Evolutionary conservation across 2,113 vertebrate species (phyloP), one percentile per base, ranked within the genome.

Genomic region (Athene noctua): DNA sequence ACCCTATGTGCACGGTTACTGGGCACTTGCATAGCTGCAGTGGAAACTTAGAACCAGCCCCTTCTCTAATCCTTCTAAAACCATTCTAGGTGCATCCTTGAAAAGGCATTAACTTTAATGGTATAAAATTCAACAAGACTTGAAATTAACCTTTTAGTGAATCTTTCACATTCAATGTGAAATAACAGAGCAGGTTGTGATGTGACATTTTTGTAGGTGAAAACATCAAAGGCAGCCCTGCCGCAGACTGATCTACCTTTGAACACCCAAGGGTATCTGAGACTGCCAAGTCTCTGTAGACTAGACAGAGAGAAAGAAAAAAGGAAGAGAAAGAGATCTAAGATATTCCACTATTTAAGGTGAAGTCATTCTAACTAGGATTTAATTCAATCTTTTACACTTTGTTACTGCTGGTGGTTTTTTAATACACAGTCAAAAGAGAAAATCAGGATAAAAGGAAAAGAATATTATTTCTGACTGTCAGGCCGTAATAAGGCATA

Each of bases 191-290:
- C 96, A 73, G 84, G 98, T 96, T 98, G 98, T 94, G 98, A 98
- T 97, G 97, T 97, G 98, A 98, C 98, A 98, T 97, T 98, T 98
- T 98, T 98, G 98, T 97, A 98, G 98, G 98, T 97, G 97, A 98
- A 97, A 97, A 98, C 98, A 98, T 99, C 98, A 99, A 99, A 99
- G 98, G 73, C 65, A 75, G 96, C 97, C 96, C 98, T 97, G 95
- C 95, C 96, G 97, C 98, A 98, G 97, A 97, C 98, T 72, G 87
- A 97, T 98, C 97, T 99, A 98, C 98, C 98, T 99, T 98, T 98
- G 98, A 99, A 99, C 98, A 98, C 97, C 98, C 98, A 97, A 98
- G 98, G 98, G 98, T 98, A 98, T 97, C 98, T 92, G 96, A 93
- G 97, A 98, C 98, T 97, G 98, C 98, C 98, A 98, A 98, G 97